phyloP scores from a whole-genome alignment of 2,113 vertebrate species.

The Ginglymostoma cirratum region DNA sequence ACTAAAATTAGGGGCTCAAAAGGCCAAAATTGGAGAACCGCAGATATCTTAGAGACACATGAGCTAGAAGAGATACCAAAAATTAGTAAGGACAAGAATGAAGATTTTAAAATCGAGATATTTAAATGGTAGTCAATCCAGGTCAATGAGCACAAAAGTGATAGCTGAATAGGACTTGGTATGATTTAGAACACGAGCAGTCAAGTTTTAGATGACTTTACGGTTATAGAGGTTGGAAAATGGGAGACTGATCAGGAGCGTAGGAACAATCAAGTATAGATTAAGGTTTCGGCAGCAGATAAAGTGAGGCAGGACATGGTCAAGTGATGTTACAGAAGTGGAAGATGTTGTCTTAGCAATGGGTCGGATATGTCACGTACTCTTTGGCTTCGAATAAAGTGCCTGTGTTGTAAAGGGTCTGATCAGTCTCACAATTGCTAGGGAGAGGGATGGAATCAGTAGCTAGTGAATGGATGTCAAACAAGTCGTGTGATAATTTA shows the following conservation, averaged over 20 bases:
- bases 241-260: neutral
- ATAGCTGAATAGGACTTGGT: too few relatives aligned
- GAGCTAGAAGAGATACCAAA: too few relatives aligned
- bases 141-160: too few relatives aligned
- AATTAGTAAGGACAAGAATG: too few relatives aligned
- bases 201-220: too few relatives aligned
- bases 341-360: neutral
- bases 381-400: neutral
- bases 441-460: neutral
- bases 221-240: too few relatives aligned
- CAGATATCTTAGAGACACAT: too few relatives aligned
- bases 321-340: neutral
- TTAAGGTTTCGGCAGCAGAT: too few relatives aligned
- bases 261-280: neutral
- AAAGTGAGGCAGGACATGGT: neutral
- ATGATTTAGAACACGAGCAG: too few relatives aligned
- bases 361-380: neutral
- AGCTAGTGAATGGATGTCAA: neutral
- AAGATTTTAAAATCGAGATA: too few relatives aligned
- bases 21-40: neutral
- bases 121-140: too few relatives aligned
- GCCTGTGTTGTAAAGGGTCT: neutral
- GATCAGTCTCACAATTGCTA: neutral
- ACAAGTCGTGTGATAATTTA: neutral
- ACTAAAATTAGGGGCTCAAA: neutral